Conservation (phyloP, 2,113 vertebrate genomes). For the Saiga tatarica region DNA sequence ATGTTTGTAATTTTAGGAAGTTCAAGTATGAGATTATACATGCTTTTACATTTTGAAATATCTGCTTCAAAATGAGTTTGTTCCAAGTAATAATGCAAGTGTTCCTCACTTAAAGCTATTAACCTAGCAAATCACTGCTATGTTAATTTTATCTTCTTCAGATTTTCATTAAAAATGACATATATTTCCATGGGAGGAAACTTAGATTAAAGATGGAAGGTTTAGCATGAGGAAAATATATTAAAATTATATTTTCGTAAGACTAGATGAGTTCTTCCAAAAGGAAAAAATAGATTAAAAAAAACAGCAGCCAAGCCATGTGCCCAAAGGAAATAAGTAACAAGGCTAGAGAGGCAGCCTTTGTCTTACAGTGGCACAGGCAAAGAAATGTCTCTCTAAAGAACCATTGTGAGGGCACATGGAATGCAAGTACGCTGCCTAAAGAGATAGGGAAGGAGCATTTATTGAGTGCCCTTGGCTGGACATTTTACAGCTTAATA, state of each 20-base stretch:
- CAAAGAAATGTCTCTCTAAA: neutral
- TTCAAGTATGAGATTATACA: neutral
- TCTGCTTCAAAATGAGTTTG: neutral
- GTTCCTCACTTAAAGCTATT: neutral
- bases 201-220: neutral
- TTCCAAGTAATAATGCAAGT: neutral
- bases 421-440: neutral
- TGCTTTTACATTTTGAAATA: neutral
- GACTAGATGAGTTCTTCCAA: neutral
- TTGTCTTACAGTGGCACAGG: neutral
- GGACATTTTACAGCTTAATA: neutral
- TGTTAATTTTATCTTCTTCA: conserved; percentile 3
- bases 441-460: neutral
- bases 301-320: neutral
- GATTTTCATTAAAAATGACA: neutral
- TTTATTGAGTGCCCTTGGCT: neutral
- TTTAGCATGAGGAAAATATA: neutral
- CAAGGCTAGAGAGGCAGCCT: neutral
- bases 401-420: neutral
- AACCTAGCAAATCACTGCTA: neutral
- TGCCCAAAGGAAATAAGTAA: neutral
- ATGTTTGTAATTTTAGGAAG: neutral
- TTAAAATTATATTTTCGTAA: neutral
- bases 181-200: neutral
- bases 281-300: neutral